These are phyloP conservation scores for Pseudococcus longispinus DNA, from an alignment of 2,888 invertebrate species.

Conservation along the genomic window DNA sequence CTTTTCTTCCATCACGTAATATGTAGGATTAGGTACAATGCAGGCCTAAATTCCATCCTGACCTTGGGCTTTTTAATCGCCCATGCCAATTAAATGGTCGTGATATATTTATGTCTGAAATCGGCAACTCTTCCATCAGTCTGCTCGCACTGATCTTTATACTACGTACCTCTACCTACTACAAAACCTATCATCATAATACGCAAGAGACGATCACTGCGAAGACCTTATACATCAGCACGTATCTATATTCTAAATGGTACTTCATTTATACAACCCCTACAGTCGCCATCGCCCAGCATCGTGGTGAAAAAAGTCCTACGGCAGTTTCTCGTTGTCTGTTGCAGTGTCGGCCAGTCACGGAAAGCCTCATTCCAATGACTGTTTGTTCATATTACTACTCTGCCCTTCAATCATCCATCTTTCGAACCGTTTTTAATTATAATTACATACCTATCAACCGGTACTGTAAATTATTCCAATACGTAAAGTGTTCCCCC, in stretches of 20 bases:
- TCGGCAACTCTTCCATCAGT: constrained; percentile 41
- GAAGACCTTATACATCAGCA: not conserved
- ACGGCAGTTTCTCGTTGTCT: constrained; percentile 51
- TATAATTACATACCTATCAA: constrained; percentile 57
- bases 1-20: not conserved
- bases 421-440: constrained; percentile 56
- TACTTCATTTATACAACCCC: constrained; percentile 38
- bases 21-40: not conserved
- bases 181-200: constrained; percentile 31
- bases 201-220: not conserved
- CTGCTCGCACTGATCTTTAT: not conserved
- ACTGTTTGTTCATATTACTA: constrained; percentile 55
- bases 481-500: constrained; percentile 7
- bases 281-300: not conserved
- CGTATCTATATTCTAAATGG: not conserved
- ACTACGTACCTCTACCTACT: no score
- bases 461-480: constrained; percentile 56
- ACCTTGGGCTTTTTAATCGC: constrained; percentile 21
- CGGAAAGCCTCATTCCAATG: constrained; percentile 56
- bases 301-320: constrained; percentile 20
- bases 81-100: constrained; percentile 15
- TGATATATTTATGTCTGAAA: constrained; percentile 35
- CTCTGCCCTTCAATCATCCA: constrained; percentile 55
- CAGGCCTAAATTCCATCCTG: not conserved
- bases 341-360: constrained; percentile 45